Base-by-base conservation (phyloP, 2,113 vertebrate species). In the Halcyon senegalensis region DNA sequence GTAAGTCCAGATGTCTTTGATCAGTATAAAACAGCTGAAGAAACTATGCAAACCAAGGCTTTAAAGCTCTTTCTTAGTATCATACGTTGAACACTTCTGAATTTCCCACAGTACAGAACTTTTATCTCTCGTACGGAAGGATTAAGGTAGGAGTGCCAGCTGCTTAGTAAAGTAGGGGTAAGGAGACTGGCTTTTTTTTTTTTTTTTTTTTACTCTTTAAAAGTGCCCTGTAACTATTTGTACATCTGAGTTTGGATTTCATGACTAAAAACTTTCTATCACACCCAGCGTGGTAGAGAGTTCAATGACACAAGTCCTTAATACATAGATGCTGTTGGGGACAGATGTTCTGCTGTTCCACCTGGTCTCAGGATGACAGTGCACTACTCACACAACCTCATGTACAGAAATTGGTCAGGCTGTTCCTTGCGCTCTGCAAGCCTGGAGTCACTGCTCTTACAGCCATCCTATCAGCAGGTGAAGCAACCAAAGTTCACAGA, bases 341-440 rank as follows among this genome's bases (percentile, higher is more conserved):
- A 44, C 7, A n/a, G 7, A 13, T 1, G 2, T 46, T 23, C 39
- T 68, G 62, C 63, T 31, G 58, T 43, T 37, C 39, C 55, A 72
- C 30, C 50, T 24, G 12, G 2, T 1, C 41, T 16, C 5, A 24
- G 59, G 74, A 66, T n/a, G 67, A 41, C 70, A 20, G 27, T 2
- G 2, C 8, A 5, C 37, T 24, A 3, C 63, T 64, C 5, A 1
- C 62, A 35, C 44, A 28, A 15, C n/a, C 7, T 17, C 31, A 5
- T 0, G 1, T 4, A n/a, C 44, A 20, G 44, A 21, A 20, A 27
- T 69, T 0, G 3, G 7, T 44, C 35, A 78, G 41, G 18, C 33
- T 59, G 37, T 7, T 73, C 64, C 37, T 58, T 1, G 0, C 17
- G 56, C 37, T 62, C 89, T 20, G 59, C 51, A 64, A 28, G 63